These are phyloP conservation scores for Osmoderma eremita DNA, from an alignment of 2,888 invertebrate genomes.

Conservation along the genomic window DNA sequence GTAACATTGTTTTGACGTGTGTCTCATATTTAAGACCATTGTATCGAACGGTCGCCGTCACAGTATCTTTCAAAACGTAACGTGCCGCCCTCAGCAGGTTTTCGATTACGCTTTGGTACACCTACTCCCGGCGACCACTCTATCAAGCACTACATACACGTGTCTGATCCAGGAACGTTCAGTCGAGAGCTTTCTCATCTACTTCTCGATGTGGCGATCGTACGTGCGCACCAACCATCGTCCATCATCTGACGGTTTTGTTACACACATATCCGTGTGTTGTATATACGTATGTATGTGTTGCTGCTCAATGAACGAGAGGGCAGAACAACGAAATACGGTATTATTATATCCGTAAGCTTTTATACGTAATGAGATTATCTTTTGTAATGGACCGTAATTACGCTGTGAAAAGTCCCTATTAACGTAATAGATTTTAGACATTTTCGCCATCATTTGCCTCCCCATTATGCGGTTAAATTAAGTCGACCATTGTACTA, in stretches of 20 bases:
- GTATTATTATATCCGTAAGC: conserved; percentile 40
- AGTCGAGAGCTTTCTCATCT: conserved; percentile 2
- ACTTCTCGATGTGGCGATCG: conserved; percentile 5
- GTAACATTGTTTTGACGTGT: conserved; percentile 22
- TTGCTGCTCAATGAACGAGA: conserved; percentile 8
- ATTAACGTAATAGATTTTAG: conserved; percentile 45
- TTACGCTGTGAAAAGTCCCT: conserved; percentile 53
- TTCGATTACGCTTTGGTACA: conserved; percentile 22
- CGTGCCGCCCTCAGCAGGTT: conserved; percentile 4
- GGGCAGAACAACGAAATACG: conserved; percentile 22
- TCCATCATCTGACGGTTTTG: conserved; percentile 11
- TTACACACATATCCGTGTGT: background rate
- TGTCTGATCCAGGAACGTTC: conserved; percentile 14
- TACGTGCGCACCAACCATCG: background rate
- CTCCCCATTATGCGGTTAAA: conserved; percentile 24
- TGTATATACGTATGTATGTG: too few species aligned
- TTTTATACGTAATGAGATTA: conserved; percentile 55
- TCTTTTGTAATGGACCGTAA: conserved; percentile 50
- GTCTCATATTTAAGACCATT: conserved; percentile 5
- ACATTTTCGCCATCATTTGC: conserved; percentile 31
- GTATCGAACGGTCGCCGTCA: conserved; percentile 4
- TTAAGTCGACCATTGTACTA: conserved; percentile 21
- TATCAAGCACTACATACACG: conserved; percentile 16
- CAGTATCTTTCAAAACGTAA: conserved; percentile 19
- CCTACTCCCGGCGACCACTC: conserved; percentile 3